A percentile compares a stretch with the other conserved stretches of the same genome.
These are phyloP conservation scores for Danaus chrysippus DNA, from an alignment of 2,888 invertebrate genomes.

Conservation along the genomic window DNA sequence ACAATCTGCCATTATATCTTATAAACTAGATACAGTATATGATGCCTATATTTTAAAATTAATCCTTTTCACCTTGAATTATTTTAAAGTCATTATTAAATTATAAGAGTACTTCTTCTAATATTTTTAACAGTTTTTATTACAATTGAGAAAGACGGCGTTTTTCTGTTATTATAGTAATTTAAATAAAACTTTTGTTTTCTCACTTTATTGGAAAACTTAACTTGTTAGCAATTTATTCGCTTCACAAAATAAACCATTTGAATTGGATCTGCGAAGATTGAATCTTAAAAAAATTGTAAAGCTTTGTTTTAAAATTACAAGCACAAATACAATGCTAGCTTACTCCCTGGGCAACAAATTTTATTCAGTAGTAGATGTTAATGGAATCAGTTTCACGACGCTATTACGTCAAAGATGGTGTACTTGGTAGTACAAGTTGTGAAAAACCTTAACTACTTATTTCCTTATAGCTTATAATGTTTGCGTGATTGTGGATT, in stretches of 20 bases:
- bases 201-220: conserved; percentile 6
- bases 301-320: neutral
- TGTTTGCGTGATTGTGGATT: conserved; percentile 21
- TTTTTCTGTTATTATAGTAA: neutral
- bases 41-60: too few relatives aligned
- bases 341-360: neutral
- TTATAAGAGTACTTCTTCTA: too few relatives aligned
- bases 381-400: neutral
- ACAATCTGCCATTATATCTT: too few relatives aligned
- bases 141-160: too few relatives aligned
- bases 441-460: conserved; percentile 2
- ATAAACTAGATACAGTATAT: too few relatives aligned
- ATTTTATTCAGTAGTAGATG: neutral
- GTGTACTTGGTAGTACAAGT: neutral
- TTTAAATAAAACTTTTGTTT: conserved; percentile 5
- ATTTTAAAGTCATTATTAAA: too few relatives aligned
- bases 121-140: too few relatives aligned
- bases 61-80: too few relatives aligned
- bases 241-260: conserved; percentile 4
- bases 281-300: neutral
- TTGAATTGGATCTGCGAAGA: conserved; percentile 2
- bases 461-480: conserved; percentile 18
- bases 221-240: conserved; percentile 4
- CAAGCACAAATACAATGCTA: neutral
- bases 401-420: neutral